phyloP scores from a whole-genome alignment of 2,113 vertebrate genomes.

The Leiothrix lutea region DNA sequence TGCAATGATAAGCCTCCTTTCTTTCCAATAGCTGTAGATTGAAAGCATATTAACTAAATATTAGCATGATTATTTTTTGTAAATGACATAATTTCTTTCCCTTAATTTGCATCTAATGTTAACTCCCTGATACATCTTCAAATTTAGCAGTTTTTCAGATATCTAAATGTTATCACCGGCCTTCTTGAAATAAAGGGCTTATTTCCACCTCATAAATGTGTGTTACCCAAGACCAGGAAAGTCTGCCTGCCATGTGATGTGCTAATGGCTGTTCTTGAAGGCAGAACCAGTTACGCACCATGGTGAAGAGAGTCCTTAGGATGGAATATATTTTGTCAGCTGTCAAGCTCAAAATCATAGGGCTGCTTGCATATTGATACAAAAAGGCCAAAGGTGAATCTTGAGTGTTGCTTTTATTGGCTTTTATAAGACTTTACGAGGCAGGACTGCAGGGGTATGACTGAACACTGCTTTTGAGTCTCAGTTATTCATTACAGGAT shows the following conservation, averaged over 20 bases:
- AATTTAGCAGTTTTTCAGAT: not conserved
- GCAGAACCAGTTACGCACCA: not conserved
- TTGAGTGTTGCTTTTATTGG: not conserved
- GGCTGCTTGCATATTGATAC: not conserved
- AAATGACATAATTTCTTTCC: not conserved
- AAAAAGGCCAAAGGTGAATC: not conserved
- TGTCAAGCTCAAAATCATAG: not conserved
- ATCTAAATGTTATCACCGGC: not conserved
- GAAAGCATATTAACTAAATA: not conserved
- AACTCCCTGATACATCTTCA: not conserved
- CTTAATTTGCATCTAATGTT: not conserved
- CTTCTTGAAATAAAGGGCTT: not conserved
- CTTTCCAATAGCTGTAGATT: not conserved
- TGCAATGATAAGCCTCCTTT: not conserved
- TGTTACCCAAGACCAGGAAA: not conserved
- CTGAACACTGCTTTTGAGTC: not conserved
- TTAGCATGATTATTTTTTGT: not conserved
- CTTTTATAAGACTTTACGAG: not conserved
- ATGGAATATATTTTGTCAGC: not conserved
- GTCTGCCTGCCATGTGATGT: not conserved
- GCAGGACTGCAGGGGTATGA: not conserved
- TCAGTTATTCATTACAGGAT: not conserved
- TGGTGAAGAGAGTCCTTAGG: not conserved
- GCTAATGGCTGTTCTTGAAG: not conserved
- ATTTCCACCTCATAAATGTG: not conserved